Evolutionary conservation across 2,797 vertebrate species (phyloP), one percentile per base, ranked within the genome.

Genomic region (Crypturellus tataupa): DNA sequence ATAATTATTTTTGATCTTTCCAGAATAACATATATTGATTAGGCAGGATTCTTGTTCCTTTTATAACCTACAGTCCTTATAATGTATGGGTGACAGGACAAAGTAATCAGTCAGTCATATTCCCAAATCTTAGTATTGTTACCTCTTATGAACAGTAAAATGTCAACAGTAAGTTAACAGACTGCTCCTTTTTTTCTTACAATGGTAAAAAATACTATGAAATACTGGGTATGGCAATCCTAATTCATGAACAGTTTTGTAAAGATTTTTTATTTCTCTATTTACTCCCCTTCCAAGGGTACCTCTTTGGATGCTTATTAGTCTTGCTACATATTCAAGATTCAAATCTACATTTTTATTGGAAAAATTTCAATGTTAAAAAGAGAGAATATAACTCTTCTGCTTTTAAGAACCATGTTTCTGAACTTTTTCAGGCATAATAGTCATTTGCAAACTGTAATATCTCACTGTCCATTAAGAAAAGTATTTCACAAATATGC

Each of bases 1-100:
- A 59, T 90, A 93, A 13, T 63, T 90, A 18, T n/a, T 79, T 83
- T 93, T 93, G 84, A 95, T 53, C 55, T 93, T 95, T 96, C 33
- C 42, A 81, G 71, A 91, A 75, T 62, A 3, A 73, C 27, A 2
- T 56, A 84, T 47, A 94, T 53, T 20, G 25, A 87, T 93, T 87
- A 91, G 14, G 7, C 44, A 86, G 81, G 72, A 46, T 80, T 82
- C 89, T 89, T 87, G 37, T 82, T 49, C 72, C 33, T 94, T 93
- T 83, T 46, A 65, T 65, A 91, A 39, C 42, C 47, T 93, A 72
- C 37, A 83, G 2, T 53, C 75, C 35, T 89, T 71, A 68, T 69
- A 69, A 35, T 80, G 18, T 85, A 18, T 40, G 82, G 80, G 25
- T 69, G 63, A 71, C 63, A 92, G 79, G 76, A 31, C 6, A 92